Evolutionary conservation across 1,140 invertebrate genomes (phyloP), one percentile per base, ranked within the genome.

Genomic region (Dryas iulia): DNA sequence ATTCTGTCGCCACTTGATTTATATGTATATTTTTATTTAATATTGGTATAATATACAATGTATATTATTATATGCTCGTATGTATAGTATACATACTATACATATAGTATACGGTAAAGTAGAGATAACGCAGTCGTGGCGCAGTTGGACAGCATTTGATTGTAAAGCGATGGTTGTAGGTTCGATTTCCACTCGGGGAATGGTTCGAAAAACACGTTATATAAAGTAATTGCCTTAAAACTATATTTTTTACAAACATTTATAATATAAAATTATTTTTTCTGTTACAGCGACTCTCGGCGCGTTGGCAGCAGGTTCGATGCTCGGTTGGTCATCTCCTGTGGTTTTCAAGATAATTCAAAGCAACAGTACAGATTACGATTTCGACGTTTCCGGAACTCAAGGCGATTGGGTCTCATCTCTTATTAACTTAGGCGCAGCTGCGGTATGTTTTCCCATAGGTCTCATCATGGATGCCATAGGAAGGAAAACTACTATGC

Each of bases 281-380:
- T 62, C 69, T 52, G 68, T 81, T 92, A 63, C 89, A 93, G 94
- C 93, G 21, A 93, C 93, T 25, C 86, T 94, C 47, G 93, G 93
- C 28, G 93, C 93, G 4, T 78, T 94, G 11, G 93, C 93, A 5
- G 89, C 92, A 23, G 93, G 93, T 73, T 94, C 94, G 28, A 92
- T 95, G 14, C 84, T 97, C 3, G 96, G 94, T 18, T 98, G 96
- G 95, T 95, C 96, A 3, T 95, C 96, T 0, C 95, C 96, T 6
- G 95, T 95, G 3, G 91, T 94, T 47, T 81, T 92, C 21, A 78
- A 93, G 56, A 92, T 94, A 18, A 86, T 89, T 1, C 80, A 91
- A 47, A 66, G 72, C 3, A 83, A 84, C 25, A 87, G 72, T 66
- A 89, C 82, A 14, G 85, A 92, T 59, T 95, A 95, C 77, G 73